These are phyloP conservation scores for Heptranchias perlo DNA, from an alignment of 2,113 vertebrate species.

Conservation along the genomic window DNA sequence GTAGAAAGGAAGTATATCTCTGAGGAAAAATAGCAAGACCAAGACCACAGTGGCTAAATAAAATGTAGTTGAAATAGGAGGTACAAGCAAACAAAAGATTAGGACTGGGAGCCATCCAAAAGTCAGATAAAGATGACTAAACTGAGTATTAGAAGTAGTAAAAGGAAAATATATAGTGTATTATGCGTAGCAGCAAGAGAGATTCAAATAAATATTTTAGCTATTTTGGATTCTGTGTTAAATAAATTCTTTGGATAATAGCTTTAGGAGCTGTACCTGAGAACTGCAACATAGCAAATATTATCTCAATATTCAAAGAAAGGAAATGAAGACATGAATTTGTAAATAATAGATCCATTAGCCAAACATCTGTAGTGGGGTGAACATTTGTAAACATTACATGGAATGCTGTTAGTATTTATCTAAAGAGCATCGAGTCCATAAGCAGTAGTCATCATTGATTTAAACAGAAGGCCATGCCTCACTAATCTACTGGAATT, in stretches of 20 bases:
- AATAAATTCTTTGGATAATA: neutral
- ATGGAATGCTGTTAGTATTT: neutral
- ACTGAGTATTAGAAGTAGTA: neutral
- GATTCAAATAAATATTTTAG: neutral
- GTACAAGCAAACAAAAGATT: neutral
- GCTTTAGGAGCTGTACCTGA: neutral
- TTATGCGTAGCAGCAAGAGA: neutral
- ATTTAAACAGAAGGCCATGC: neutral
- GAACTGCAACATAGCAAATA: neutral
- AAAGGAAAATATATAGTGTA: neutral
- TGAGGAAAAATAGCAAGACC: neutral
- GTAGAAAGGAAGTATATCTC: neutral
- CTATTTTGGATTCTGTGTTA: neutral
- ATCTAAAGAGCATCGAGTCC: neutral
- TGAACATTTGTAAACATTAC: neutral
- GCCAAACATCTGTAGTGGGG: neutral
- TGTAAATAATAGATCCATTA: neutral
- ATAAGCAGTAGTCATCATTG: neutral
- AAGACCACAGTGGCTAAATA: neutral
- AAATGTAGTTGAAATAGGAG: neutral
- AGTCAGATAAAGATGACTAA: neutral
- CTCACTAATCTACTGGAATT: conserved; percentile 12
- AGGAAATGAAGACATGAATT: neutral
- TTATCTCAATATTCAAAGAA: neutral
- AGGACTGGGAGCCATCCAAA: neutral